These are phyloP conservation scores for Augiades crinisus DNA, from an alignment of 2,888 invertebrate species.

Conservation along the genomic window DNA sequence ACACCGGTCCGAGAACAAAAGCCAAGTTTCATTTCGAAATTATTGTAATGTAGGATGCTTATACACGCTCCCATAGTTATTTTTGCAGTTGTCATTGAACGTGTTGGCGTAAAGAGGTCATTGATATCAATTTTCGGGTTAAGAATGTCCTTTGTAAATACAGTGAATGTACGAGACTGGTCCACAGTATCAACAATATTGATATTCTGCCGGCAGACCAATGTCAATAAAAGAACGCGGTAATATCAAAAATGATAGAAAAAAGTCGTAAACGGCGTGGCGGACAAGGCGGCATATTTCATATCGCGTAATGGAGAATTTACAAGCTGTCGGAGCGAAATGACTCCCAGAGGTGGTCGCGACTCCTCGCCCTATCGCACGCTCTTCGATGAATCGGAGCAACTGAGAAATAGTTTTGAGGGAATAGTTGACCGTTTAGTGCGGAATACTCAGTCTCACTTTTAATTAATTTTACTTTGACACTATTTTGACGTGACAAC, in stretches of 20 bases:
- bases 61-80: conserved; percentile 55
- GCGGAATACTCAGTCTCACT: neutral
- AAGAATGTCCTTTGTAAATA: conserved; percentile 2
- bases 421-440: conserved; percentile 12
- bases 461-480: conserved; percentile 16
- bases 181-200: neutral
- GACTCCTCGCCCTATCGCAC: conserved; percentile 44
- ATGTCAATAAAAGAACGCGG: conserved; percentile 15
- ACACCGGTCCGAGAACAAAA: conserved; percentile 66
- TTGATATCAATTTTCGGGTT: conserved; percentile 31
- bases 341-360: conserved; percentile 75
- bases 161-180: neutral
- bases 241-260: conserved; percentile 29
- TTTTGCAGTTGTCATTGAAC: conserved; percentile 39
- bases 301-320: conserved; percentile 81
- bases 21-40: conserved; percentile 68
- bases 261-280: conserved; percentile 59
- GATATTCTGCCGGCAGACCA: neutral
- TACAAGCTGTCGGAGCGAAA: conserved; percentile 79
- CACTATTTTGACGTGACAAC: no score
- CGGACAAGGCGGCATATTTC: conserved; percentile 71
- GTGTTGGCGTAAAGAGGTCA: conserved; percentile 47
- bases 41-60: conserved; percentile 57
- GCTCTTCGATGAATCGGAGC: conserved; percentile 40
- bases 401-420: conserved; percentile 36